Evolutionary conservation across 1,140 invertebrate genomes (phyloP).

Genomic region (Physella acuta): DNA sequence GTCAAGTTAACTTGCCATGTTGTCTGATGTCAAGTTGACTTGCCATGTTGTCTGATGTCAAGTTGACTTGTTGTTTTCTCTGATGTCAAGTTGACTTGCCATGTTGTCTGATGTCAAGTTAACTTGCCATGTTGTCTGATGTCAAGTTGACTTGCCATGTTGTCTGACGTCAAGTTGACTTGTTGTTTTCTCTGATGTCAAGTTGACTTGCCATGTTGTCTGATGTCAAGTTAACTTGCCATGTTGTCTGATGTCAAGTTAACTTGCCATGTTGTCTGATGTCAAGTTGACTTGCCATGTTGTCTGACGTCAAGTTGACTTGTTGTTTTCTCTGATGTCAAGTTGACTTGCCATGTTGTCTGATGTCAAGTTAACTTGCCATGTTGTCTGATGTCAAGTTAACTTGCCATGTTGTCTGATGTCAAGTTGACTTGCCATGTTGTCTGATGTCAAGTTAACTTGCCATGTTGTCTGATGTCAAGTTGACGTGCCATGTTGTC

Average conservation of each 20-base stretch:
- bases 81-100: no score
- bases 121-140: slow-evolving; percentile 13
- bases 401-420: slow-evolving; percentile 13
- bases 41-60: neutral
- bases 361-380: no score
- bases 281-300: no score
- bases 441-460: neutral
- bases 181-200: slow-evolving; percentile 15
- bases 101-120: neutral
- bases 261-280: slow-evolving; percentile 13
- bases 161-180: neutral
- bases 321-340: slow-evolving; percentile 15
- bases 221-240: no score
- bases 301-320: neutral
- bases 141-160: no score
- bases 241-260: neutral
- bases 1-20: neutral
- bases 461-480: slow-evolving; percentile 16
- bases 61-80: neutral
- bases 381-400: neutral
- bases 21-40: no score
- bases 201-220: neutral
- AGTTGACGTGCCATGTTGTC: no score
- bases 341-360: neutral
- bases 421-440: no score